phyloP scores from a whole-genome alignment of 2,113 vertebrate species.

The Canis aureus region DNA sequence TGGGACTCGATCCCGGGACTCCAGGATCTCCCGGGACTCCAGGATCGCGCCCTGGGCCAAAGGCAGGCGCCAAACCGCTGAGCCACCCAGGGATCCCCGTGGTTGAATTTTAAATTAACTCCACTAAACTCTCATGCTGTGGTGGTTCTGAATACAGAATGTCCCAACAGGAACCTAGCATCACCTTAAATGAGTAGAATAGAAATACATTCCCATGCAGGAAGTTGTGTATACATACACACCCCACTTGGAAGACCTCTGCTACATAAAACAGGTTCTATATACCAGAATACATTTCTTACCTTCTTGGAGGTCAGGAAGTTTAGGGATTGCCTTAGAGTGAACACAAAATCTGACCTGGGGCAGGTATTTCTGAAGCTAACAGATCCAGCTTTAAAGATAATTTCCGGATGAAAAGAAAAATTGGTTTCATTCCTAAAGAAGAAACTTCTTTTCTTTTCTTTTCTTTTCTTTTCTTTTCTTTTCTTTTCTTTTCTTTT shows the following conservation, averaged over 20 bases:
- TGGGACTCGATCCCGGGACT: too few relatives aligned
- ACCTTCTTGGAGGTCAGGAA: not conserved
- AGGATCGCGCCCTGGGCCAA: too few relatives aligned
- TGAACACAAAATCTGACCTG: not conserved
- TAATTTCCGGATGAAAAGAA: not conserved
- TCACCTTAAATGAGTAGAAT: not conserved
- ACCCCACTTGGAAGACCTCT: not conserved
- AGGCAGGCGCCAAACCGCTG: too few relatives aligned
- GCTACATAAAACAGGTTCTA: not conserved
- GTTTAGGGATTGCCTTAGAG: not conserved
- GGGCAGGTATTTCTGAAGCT: not conserved
- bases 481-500: too few relatives aligned
- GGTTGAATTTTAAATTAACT: not conserved
- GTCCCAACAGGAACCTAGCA: not conserved
- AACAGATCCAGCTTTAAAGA: not conserved
- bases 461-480: too few relatives aligned
- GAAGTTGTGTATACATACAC: not conserved
- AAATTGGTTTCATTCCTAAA: not conserved
- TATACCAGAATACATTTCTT: not conserved
- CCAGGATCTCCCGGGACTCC: too few relatives aligned
- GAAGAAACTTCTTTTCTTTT: not conserved
- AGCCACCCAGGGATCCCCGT: too few relatives aligned
- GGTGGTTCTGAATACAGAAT: not conserved
- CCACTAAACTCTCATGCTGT: not conserved
- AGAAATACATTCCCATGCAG: rapidly evolving